Conservation (phyloP, 2,888 invertebrate genomes). For the Acleris holmiana region DNA sequence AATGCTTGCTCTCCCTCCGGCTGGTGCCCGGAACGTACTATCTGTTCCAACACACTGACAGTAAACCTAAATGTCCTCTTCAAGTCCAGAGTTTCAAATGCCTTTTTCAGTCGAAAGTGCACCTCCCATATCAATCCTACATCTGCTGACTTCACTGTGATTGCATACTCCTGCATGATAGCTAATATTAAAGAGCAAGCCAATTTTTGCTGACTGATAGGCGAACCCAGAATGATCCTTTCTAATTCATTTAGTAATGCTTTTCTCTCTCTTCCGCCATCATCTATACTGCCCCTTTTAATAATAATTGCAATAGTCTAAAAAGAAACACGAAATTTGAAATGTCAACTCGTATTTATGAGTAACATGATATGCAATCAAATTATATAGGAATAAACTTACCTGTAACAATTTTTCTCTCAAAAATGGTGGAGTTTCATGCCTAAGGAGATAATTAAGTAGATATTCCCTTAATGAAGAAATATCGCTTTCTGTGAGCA, state of each 20-base stretch:
- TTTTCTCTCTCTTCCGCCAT: constrained; percentile 87
- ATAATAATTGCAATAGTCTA: constrained; percentile 94
- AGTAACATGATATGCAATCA: background rate
- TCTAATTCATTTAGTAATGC: constrained; percentile 90
- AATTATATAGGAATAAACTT: constrained; percentile 19
- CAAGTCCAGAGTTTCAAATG: constrained; percentile 92
- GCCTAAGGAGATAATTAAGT: constrained; percentile 89
- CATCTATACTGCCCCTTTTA: constrained; percentile 92
- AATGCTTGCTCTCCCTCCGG: constrained; percentile 81
- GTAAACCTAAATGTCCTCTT: constrained; percentile 89
- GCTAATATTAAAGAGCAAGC: constrained; percentile 93
- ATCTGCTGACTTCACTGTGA: constrained; percentile 92
- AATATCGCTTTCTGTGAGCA: constrained; percentile 88
- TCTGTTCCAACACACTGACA: constrained; percentile 74
- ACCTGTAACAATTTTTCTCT: constrained; percentile 89
- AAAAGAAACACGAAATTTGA: constrained; percentile 50
- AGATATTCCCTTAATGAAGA: constrained; percentile 90
- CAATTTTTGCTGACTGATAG: constrained; percentile 90
- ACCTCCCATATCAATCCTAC: constrained; percentile 95
- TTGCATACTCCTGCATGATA: constrained; percentile 94
- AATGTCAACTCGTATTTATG: background rate
- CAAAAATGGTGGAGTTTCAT: constrained; percentile 89
- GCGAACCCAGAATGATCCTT: constrained; percentile 91
- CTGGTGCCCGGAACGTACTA: constrained; percentile 71
- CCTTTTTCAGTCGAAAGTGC: constrained; percentile 92